These are phyloP conservation scores for Chymomyza amoena DNA, from an alignment of 2,888 invertebrate genomes.

Conservation along the genomic window DNA sequence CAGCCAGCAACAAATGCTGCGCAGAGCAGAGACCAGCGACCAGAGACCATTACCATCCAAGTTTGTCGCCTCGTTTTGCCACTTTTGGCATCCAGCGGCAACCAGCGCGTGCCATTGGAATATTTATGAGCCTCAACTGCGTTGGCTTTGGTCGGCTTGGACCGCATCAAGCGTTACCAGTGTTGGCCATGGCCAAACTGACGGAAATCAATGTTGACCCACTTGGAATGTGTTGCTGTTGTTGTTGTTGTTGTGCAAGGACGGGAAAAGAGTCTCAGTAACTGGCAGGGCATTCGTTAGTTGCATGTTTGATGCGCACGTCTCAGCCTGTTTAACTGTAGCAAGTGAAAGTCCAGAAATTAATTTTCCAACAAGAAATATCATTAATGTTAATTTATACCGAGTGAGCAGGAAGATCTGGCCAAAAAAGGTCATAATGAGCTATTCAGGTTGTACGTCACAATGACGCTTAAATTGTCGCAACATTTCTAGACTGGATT, in stretches of 20 bases:
- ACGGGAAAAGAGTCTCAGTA: slow-evolving; percentile 19
- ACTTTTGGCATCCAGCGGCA: slow-evolving; percentile 36
- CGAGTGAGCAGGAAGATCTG: slow-evolving; percentile 12
- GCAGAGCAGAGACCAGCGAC: neutral
- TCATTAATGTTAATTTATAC: slow-evolving; percentile 68
- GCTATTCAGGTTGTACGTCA: slow-evolving; percentile 5
- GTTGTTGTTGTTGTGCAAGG: slow-evolving; percentile 25
- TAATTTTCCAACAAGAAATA: slow-evolving; percentile 58
- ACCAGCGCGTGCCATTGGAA: slow-evolving; percentile 64
- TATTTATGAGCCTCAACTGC: slow-evolving; percentile 59
- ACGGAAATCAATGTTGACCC: slow-evolving; percentile 70
- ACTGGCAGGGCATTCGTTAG: neutral
- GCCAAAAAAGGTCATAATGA: slow-evolving; percentile 37
- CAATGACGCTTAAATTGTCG: slow-evolving; percentile 1
- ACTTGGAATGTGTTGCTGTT: slow-evolving; percentile 41
- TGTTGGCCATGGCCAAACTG: slow-evolving; percentile 31
- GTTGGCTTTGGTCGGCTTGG: slow-evolving; percentile 12
- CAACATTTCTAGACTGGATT: neutral
- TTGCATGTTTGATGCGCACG: slow-evolving; percentile 30
- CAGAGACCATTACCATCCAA: neutral
- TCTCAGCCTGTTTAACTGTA: neutral
- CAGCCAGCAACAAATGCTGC: slow-evolving; percentile 11
- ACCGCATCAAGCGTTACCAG: neutral
- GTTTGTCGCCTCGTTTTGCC: slow-evolving; percentile 63
- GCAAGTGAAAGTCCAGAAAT: slow-evolving; percentile 64